Evolutionary conservation across 2,888 invertebrate genomes (phyloP), one percentile per base, ranked within the genome.

Genomic region (Gerris lacustris): DNA sequence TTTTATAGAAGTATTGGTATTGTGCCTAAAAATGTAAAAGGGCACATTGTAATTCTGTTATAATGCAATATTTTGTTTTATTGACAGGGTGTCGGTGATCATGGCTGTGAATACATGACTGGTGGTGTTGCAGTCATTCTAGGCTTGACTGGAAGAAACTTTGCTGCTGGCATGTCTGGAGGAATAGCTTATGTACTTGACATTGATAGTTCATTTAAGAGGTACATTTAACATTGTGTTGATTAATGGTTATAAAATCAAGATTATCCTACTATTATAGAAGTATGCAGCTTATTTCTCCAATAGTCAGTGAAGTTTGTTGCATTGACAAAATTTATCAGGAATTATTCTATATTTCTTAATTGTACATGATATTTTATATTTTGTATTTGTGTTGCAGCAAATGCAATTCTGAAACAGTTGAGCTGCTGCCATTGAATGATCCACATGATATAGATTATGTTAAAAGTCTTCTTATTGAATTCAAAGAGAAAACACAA

Each of bases 71-170:
- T 31, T 31, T 31, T 31, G n/a, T 31, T 31, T 1, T 31, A 31
- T 31, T 31, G 31, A 31, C 47, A 85, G 84, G 97, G 97, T 70
- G 96, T 96, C 72, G 99, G 99, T 63, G 99, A 99, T 84, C 98
- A 99, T 82, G 98, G 96, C 72, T 99, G 99, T 84, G 99, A 99
- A 83, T 99, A 99, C 82, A 99, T 99, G 99, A 99, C 99, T 67
- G 97, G 96, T 15, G 97, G 97, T 72, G 83, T 86, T 72, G 91
- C 92, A 73, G 85, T 99, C 69, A 91, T 99, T 78, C 86, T 99
- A 17, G 97, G 97, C 0, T 85, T 93, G 72, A 97, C 97, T 6
- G 99, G 99, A 1, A 84, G 98, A 74, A 99, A 99, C 84, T 99
- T 99, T 83, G 98, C 96, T 7, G 99, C 99, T 67, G 99, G 98